phyloP scores from a whole-genome alignment of 2,113 vertebrate species.

The Toxotes chatareus region DNA sequence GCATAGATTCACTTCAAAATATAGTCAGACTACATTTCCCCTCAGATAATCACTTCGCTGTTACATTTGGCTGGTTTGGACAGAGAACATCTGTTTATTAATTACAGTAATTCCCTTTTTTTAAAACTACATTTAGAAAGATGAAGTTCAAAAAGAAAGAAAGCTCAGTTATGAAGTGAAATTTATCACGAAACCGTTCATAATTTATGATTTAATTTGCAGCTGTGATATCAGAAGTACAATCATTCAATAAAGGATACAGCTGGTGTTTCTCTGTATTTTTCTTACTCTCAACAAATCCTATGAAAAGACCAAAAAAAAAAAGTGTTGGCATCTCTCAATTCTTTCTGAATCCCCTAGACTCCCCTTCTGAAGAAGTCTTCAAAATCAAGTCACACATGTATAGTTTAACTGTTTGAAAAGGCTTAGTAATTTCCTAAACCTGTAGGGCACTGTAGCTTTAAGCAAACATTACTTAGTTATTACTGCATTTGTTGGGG shows the following conservation, averaged over 20 bases:
- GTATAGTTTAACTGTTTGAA: neutral
- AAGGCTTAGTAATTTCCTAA: neutral
- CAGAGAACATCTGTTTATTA: neutral
- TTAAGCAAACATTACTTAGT: constrained; percentile 2
- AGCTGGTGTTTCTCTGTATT: neutral
- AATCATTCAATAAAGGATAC: constrained; percentile 1
- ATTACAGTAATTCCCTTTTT: constrained; percentile 7
- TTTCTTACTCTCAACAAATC: constrained; percentile 21
- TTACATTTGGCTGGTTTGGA: neutral
- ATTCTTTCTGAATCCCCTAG: neutral
- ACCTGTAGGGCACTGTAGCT: neutral
- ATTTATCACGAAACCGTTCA: constrained; percentile 27
- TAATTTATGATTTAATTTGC: constrained; percentile 42
- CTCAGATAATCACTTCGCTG: neutral
- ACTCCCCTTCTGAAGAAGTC: neutral
- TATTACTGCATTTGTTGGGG: neutral
- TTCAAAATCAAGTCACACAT: neutral
- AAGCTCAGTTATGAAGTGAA: neutral
- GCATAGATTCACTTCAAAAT: constrained; percentile 23
- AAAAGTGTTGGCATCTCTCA: neutral
- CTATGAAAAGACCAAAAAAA: constrained; percentile 8
- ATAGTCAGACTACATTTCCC: constrained; percentile 3
- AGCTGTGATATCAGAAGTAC: neutral
- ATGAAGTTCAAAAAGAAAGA: neutral
- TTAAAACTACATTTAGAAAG: neutral